Percentiles rank a stretch among this genome's conserved stretches.
Evolutionary conservation across 1,140 invertebrate species (phyloP).

Genomic region (Gryllus bimaculatus): DNA sequence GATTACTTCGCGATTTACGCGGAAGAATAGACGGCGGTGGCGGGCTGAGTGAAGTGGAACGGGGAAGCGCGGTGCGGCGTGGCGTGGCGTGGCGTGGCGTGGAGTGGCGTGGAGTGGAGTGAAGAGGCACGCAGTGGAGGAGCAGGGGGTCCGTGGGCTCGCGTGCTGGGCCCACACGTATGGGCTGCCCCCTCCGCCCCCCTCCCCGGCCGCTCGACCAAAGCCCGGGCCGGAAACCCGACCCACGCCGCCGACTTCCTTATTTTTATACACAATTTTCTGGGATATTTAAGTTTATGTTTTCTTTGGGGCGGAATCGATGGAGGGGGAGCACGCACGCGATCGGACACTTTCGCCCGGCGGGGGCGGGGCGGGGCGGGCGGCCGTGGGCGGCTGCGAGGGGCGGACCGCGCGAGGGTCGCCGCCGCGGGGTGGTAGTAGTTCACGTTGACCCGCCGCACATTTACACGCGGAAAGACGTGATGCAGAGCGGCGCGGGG

Average conservation of each 20-base stretch:
- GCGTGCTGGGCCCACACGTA: too few species aligned
- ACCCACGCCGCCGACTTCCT: background rate
- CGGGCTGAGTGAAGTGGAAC: too few species aligned
- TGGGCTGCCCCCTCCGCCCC: too few species aligned
- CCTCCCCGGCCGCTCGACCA: too few species aligned
- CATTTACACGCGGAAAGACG: slow-evolving; percentile 3
- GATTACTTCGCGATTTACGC: background rate
- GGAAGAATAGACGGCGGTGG: too few species aligned
- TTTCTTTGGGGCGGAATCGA: background rate
- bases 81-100: background rate
- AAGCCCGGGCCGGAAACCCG: background rate
- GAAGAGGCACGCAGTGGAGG: too few species aligned
- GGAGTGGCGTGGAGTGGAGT: background rate
- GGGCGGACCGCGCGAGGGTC: background rate
- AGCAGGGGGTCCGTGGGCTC: background rate
- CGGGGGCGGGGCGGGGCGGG: too few species aligned
- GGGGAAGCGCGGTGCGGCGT: too few species aligned
- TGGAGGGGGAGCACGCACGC: background rate
- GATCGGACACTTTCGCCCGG: background rate
- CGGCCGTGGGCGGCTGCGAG: background rate
- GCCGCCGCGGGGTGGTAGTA: too few species aligned
- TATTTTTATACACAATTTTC: slow-evolving; percentile 2
- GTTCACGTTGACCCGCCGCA: background rate
- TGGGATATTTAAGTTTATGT: slow-evolving; percentile 1
- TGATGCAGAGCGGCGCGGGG: background rate